These are phyloP conservation scores for Phalacrocorax pelagicus DNA, from an alignment of 2,113 vertebrate species.

Conservation along the genomic window DNA sequence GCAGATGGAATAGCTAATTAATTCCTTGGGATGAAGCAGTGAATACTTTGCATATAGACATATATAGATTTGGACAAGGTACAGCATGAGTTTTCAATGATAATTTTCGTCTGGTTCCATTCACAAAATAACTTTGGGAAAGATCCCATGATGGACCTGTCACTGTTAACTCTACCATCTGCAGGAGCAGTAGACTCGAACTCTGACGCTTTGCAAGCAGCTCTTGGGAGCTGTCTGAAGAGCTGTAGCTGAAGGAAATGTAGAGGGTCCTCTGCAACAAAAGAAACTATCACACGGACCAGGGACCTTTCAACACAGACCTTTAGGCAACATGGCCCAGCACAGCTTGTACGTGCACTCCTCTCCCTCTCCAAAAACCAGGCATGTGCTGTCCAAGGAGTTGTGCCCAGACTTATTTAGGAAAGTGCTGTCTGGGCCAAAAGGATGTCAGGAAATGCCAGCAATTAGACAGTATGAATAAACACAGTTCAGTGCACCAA, in stretches of 20 bases:
- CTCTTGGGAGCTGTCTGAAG: background rate
- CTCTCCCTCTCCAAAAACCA: background rate
- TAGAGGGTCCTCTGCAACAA: fast-evolving
- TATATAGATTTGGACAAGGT: background rate
- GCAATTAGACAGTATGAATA: background rate
- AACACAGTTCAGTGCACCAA: background rate
- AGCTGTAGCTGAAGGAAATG: background rate
- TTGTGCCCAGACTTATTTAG: background rate
- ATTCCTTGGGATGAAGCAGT: background rate
- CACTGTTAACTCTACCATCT: background rate
- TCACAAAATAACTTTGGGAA: background rate
- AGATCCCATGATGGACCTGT: background rate
- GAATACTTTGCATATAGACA: background rate
- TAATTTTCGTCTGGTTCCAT: background rate
- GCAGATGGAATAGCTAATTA: background rate
- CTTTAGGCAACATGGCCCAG: background rate
- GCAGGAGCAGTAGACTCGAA: background rate
- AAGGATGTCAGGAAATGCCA: background rate
- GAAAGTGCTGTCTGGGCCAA: background rate
- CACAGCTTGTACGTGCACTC: background rate
- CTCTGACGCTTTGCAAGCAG: background rate
- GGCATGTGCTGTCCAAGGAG: background rate
- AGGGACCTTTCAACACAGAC: background rate
- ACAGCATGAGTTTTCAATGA: background rate
- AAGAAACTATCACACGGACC: background rate